Evolutionary conservation across 2,888 invertebrate genomes (phyloP).

Genomic region (Parnassius glacialis): DNA sequence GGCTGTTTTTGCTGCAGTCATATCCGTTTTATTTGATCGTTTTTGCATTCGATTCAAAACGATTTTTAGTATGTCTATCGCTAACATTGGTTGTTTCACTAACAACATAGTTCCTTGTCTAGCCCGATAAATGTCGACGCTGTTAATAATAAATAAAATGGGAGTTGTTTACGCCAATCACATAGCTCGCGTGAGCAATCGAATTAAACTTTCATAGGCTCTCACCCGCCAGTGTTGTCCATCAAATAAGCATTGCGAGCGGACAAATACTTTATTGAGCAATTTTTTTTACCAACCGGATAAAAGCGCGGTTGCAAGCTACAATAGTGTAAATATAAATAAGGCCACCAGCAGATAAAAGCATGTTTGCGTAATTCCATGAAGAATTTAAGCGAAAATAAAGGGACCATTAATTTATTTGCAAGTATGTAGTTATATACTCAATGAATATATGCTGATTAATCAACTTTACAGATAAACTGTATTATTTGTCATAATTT

Average conservation of each 20-base stretch:
- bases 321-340: no score
- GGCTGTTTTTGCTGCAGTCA: no score
- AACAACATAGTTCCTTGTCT: slow-evolving; percentile 8
- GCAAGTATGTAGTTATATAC: no score
- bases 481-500: no score
- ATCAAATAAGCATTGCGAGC: slow-evolving; percentile 28
- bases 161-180: slow-evolving; percentile 27
- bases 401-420: no score
- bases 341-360: no score
- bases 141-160: slow-evolving; percentile 36
- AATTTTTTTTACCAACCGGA: slow-evolving; percentile 15
- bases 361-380: no score
- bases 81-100: background rate
- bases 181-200: slow-evolving; percentile 30
- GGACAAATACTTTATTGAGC: slow-evolving; percentile 22
- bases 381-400: no score
- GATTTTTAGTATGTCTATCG: background rate
- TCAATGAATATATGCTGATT: no score
- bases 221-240: slow-evolving; percentile 33
- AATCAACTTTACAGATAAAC: no score
- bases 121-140: slow-evolving; percentile 20
- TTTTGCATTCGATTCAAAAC: no score
- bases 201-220: slow-evolving; percentile 37
- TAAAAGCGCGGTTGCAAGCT: background rate
- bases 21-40: no score